Evolutionary conservation across 2,888 invertebrate genomes (phyloP).

Genomic region (Boloria selene): DNA sequence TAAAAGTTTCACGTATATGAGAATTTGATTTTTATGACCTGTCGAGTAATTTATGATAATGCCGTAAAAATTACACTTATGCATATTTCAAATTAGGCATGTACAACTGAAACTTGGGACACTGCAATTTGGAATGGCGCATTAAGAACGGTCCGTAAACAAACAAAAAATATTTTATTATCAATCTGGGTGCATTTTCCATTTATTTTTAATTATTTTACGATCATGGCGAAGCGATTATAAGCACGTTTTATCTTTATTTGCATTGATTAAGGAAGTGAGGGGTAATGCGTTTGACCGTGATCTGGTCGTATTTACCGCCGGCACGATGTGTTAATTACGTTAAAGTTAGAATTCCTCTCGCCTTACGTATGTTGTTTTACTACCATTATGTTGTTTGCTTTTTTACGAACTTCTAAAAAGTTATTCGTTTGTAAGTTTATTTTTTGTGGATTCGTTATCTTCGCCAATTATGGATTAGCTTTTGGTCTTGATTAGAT

Average conservation of each 20-base stretch:
- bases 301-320: conserved; percentile 27
- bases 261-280: conserved; percentile 36
- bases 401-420: conserved; percentile 2
- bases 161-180: neutral
- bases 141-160: neutral
- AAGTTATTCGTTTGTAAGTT: neutral
- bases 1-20: no score
- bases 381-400: neutral
- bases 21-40: no score
- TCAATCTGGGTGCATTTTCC: conserved; percentile 6
- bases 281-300: conserved; percentile 35
- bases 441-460: neutral
- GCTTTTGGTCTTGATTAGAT: no score
- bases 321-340: conserved; percentile 35
- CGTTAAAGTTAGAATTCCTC: conserved; percentile 22
- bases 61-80: no score
- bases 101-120: neutral
- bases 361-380: conserved; percentile 3
- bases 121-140: neutral
- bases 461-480: no score
- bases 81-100: no score
- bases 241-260: conserved; percentile 20
- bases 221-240: conserved; percentile 19
- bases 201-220: conserved; percentile 27
- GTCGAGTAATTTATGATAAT: no score